A percentile compares a stretch with the other conserved stretches of the same genome.
phyloP scores from a whole-genome alignment of 2,888 invertebrate species.

The Netelia fuscicornis region DNA sequence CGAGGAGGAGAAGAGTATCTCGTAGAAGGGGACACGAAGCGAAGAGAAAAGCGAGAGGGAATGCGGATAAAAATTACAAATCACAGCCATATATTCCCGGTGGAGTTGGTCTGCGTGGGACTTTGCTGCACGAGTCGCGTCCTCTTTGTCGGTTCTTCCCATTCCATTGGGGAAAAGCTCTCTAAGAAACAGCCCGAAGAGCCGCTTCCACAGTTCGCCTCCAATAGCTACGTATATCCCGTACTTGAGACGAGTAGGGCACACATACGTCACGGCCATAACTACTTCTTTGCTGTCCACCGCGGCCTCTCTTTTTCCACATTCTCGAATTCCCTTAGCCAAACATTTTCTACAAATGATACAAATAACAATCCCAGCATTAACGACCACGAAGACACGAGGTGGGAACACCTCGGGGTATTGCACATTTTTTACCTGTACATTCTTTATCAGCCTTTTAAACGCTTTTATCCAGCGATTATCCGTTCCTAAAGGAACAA shows the following conservation, averaged over 20 bases:
- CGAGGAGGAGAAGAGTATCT: conserved; percentile 44
- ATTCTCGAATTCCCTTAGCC: background rate
- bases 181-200: conserved; percentile 13
- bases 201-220: conserved; percentile 19
- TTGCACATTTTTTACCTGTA: conserved; percentile 27
- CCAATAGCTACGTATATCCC: background rate
- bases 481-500: conserved; percentile 44
- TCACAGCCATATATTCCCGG: conserved; percentile 75
- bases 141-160: conserved; percentile 21
- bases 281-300: conserved; percentile 35
- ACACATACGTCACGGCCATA: conserved; percentile 52
- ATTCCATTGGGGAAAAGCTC: conserved; percentile 8
- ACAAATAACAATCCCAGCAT: background rate
- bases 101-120: conserved; percentile 78
- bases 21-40: conserved; percentile 26
- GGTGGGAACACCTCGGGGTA: background rate
- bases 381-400: background rate
- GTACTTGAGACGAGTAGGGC: conserved; percentile 51
- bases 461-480: conserved; percentile 25
- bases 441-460: conserved; percentile 33
- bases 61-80: conserved; percentile 78
- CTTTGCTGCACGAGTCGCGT: conserved; percentile 62
- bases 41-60: conserved; percentile 42
- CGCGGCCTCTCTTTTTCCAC: background rate
- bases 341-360: conserved; percentile 2